phyloP scores from a whole-genome alignment of 35 echinoderm and acorn worm genomes.

The Lytechinus variegatus region DNA sequence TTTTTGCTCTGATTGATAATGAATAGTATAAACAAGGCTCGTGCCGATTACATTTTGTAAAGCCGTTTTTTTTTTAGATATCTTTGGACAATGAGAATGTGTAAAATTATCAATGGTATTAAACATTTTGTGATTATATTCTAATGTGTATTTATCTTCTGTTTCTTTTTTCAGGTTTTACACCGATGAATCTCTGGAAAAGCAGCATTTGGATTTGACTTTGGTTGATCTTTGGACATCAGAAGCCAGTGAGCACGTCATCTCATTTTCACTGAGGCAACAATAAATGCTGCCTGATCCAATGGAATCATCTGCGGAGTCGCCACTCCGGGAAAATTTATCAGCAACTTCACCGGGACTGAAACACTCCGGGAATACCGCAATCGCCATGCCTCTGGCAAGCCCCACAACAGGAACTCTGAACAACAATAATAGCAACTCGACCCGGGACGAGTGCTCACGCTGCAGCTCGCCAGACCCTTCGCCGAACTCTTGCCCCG shows the following conservation, averaged over 20 bases:
- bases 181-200: neutral
- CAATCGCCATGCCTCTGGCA: neutral
- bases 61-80: no score
- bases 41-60: no score
- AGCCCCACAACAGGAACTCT: neutral
- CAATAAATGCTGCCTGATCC: conserved; percentile 49
- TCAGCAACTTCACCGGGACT: neutral
- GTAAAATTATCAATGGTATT: no score
- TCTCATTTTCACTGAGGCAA: neutral
- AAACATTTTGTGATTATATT: no score
- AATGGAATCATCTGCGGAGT: conserved; percentile 42
- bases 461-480: conserved; percentile 26
- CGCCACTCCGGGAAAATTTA: conserved; percentile 34
- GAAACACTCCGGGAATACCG: neutral
- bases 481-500: conserved; percentile 43
- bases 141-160: neutral
- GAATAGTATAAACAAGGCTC: no score
- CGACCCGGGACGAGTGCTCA: neutral
- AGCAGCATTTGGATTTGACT: neutral
- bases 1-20: no score
- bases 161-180: neutral
- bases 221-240: neutral
- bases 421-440: neutral
- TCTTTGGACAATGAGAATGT: no score
- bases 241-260: neutral